Evolutionary conservation across 2,888 invertebrate species (phyloP).

Genomic region (Eutolmus rufibarbis): DNA sequence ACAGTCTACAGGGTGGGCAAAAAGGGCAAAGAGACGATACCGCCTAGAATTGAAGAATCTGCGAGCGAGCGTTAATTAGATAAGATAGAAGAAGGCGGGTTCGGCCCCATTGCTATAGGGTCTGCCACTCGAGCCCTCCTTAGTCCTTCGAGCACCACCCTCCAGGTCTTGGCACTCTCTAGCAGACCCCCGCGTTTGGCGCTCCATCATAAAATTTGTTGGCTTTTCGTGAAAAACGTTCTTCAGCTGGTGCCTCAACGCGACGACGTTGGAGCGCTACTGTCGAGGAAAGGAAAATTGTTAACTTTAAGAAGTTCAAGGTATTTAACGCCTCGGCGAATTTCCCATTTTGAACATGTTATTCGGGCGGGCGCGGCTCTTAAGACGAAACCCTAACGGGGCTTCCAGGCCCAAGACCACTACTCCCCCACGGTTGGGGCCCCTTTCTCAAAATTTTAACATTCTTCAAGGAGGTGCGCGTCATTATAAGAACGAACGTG

Average conservation of each 20-base stretch:
- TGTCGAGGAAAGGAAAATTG: constrained; percentile 3
- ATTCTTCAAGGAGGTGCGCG: background rate
- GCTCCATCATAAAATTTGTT: constrained; percentile 22
- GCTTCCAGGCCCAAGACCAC: background rate
- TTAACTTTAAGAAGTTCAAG: constrained; percentile 27
- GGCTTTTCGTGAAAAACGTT: constrained; percentile 13
- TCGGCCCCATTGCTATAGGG: background rate
- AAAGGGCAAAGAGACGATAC: background rate
- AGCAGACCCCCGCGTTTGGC: background rate
- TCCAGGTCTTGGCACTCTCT: background rate
- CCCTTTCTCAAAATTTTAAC: background rate
- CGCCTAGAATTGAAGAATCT: background rate
- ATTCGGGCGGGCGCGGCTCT: background rate
- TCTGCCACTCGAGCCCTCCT: background rate
- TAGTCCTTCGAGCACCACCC: background rate
- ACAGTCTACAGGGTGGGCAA: background rate
- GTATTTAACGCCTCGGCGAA: constrained; percentile 22
- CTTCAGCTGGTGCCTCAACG: background rate
- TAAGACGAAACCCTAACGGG: background rate
- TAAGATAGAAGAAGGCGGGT: constrained; percentile 17
- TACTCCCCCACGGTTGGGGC: background rate
- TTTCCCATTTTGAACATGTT: constrained; percentile 26
- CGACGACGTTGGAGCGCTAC: background rate
- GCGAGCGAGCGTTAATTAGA: constrained; percentile 19
- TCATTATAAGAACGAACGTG: background rate